Percentiles rank a stretch among this genome's conserved stretches.
These are phyloP conservation scores for Uria lomvia DNA, from an alignment of 2,113 vertebrate species.

Conservation along the genomic window DNA sequence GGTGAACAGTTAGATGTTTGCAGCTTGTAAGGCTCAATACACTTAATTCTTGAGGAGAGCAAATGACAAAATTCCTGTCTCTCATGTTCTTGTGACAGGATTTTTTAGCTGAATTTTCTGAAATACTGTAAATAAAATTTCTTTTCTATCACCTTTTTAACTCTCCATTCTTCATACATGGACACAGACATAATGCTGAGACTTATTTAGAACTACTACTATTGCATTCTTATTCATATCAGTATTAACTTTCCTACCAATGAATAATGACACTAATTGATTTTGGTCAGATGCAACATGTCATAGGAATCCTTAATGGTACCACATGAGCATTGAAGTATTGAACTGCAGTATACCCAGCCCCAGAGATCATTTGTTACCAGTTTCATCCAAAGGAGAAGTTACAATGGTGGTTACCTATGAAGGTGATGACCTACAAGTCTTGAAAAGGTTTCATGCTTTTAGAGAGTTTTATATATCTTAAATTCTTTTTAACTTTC, in stretches of 20 bases:
- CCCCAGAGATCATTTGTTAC: background rate
- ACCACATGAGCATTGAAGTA: fast-evolving
- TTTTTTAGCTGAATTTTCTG: background rate
- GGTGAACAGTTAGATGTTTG: background rate
- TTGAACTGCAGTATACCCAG: background rate
- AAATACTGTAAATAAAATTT: background rate
- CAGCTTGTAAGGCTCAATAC: background rate
- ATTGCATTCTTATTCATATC: background rate
- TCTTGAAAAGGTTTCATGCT: background rate
- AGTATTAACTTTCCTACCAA: background rate
- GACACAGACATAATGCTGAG: background rate
- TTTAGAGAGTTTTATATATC: background rate
- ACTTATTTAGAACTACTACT: background rate
- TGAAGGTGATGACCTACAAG: background rate
- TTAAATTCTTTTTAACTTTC: background rate
- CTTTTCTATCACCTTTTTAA: background rate
- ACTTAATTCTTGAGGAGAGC: background rate
- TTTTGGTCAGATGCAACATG: background rate
- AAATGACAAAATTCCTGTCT: background rate
- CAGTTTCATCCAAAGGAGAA: background rate
- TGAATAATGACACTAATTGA: background rate
- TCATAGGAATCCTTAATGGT: background rate
- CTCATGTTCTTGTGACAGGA: background rate
- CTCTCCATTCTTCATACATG: background rate
- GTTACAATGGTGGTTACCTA: background rate